Conservation (phyloP, 2,888 invertebrate genomes). For the Odontomyia ornata region DNA sequence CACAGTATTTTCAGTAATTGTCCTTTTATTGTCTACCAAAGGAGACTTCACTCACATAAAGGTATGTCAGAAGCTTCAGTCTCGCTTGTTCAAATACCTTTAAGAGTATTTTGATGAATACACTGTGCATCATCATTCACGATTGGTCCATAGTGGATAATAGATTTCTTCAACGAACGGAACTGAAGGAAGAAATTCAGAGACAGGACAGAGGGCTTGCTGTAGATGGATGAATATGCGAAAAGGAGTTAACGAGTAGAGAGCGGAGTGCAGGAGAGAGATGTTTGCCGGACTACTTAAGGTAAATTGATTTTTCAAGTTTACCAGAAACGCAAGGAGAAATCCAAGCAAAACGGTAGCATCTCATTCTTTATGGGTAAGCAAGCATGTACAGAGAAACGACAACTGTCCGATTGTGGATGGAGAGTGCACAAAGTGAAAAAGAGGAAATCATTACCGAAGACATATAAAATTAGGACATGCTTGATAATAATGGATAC, state of each 20-base stretch:
- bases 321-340: conserved; percentile 17
- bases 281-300: conserved; percentile 41
- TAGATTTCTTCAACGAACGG: conserved; percentile 26
- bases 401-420: conserved; percentile 2
- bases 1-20: conserved; percentile 20
- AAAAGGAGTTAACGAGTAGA: no score
- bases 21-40: conserved; percentile 22
- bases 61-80: conserved; percentile 5
- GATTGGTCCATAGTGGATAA: conserved; percentile 38
- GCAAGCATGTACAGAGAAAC: background rate
- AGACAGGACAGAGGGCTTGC: background rate
- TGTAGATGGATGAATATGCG: no score
- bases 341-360: background rate
- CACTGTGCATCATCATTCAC: conserved; percentile 30
- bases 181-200: background rate
- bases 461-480: conserved; percentile 18
- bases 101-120: conserved; percentile 41
- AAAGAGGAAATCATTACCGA: conserved; percentile 33
- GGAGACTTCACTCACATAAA: conserved; percentile 5
- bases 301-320: conserved; percentile 44
- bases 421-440: background rate
- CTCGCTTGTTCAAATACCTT: conserved; percentile 24
- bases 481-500: conserved; percentile 14
- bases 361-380: background rate
- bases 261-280: background rate